A percentile compares a stretch with the other conserved stretches of the same genome.
phyloP scores from a whole-genome alignment of 64 coral and sea anemone species.

The Hydrozoanthus tunicans region DNA sequence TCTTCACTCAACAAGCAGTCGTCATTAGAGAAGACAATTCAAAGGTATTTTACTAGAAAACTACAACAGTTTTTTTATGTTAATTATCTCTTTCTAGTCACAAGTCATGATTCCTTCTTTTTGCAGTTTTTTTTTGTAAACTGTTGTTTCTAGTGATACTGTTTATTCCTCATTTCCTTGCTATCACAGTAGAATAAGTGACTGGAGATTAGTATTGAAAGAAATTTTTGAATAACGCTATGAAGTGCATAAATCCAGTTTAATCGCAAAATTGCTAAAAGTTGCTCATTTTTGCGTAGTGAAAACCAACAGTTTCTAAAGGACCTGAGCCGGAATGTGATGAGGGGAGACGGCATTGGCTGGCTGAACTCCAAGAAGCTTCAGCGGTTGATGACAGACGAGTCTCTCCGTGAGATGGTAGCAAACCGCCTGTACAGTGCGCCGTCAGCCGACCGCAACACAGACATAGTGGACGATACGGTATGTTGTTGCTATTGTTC shows the following conservation, averaged over 20 bases:
- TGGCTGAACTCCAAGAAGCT: slow-evolving; percentile 81
- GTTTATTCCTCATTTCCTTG: too few relatives aligned
- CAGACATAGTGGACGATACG: slow-evolving; percentile 80
- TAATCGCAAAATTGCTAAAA: too few relatives aligned
- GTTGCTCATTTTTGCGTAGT: slow-evolving; percentile 2
- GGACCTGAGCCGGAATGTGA: slow-evolving; percentile 72
- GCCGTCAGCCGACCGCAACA: slow-evolving; percentile 74
- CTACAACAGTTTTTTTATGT: too few relatives aligned
- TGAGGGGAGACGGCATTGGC: slow-evolving; percentile 89
- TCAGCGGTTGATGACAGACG: slow-evolving; percentile 82
- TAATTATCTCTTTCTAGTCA: too few relatives aligned
- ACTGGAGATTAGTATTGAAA: too few relatives aligned
- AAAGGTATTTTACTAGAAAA: slow-evolving; percentile 50
- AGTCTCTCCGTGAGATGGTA: slow-evolving; percentile 72
- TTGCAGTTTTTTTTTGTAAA: neutral
- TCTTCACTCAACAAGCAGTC: slow-evolving; percentile 66
- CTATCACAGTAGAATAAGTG: too few relatives aligned
- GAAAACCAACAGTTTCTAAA: slow-evolving; percentile 99
- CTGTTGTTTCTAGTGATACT: too few relatives aligned
- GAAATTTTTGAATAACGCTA: too few relatives aligned
- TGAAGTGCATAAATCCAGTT: too few relatives aligned
- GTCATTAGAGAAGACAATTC: slow-evolving; percentile 69
- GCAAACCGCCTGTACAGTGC: slow-evolving; percentile 77
- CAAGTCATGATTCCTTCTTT: neutral
- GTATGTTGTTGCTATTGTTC: slow-evolving; percentile 35